phyloP scores from a whole-genome alignment of 2,113 vertebrate genomes.

The Spermophilus dauricus region DNA sequence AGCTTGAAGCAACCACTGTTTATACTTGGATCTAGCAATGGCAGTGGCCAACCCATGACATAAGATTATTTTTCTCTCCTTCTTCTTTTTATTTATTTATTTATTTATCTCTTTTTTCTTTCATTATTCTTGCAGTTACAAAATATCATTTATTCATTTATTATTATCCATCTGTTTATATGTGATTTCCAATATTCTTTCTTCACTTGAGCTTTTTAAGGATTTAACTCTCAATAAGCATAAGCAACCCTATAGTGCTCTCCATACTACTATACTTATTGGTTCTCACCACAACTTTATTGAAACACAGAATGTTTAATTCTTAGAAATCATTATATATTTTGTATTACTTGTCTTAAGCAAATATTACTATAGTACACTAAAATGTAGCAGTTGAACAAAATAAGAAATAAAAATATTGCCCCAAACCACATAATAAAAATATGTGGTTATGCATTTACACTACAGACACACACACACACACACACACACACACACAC shows the following conservation, averaged over 20 bases:
- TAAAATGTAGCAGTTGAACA: not conserved
- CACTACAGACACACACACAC: not conserved
- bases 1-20: not conserved
- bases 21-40: not conserved
- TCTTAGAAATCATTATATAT: not conserved
- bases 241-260: not conserved
- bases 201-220: not conserved
- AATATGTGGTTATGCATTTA: conserved; percentile 3
- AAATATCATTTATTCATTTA: not conserved
- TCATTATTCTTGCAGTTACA: not conserved
- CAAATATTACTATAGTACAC: conserved; percentile 16
- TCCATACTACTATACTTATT: not conserved
- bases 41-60: not conserved
- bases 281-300: not conserved
- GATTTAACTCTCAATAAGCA: not conserved
- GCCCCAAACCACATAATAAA: conserved; percentile 13
- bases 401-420: not conserved
- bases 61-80: not conserved
- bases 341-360: not conserved
- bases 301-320: not conserved
- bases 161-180: not conserved
- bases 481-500: not conserved
- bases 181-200: not conserved
- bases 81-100: too few relatives aligned
- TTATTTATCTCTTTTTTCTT: not conserved